Base-by-base conservation (phyloP, 2,888 invertebrate species). In the Pasiphila rectangulata region DNA sequence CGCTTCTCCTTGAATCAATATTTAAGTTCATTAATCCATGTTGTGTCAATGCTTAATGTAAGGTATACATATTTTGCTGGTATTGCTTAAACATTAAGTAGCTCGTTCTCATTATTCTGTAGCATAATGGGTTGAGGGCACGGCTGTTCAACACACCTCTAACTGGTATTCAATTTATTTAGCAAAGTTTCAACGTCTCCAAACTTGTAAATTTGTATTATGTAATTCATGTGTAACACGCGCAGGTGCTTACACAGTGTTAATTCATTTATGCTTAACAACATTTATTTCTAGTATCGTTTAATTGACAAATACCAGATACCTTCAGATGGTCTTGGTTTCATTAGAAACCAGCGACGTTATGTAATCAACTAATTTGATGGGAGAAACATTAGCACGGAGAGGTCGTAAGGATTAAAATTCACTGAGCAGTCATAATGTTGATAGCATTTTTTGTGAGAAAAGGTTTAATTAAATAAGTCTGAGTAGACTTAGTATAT, bases 231-330 rank as follows among this genome's bases (percentile, higher is more conserved):
- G 61, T 63, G 61, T 66, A 59, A 63, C 61, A 61, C 61, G 63
- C 64, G 57, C 77, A 79, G 76, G 76, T 81, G 79, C 72, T 75
- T 64, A 60, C 67, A 64, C 66, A 73, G 68, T 71, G 72, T 75
- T 78, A 77, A 79, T 81, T 77, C 79, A 82, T 81, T 72, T 70
- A 76, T 65, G 62, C 66, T 67, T 58, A 59, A 56, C 59, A 51
- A 49, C 69, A 76, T 77, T 72, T 74, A 75, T 79, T 69, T 68
- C 64, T 59, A 64, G 66, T 69, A 59, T 66, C 64, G 57, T 58
- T 68, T 71, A 70, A 79, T 76, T 78, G 72, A 75, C 75, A 72
- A 77, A 75, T 71, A 75, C 69, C 67, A 70, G 71, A 69, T 64
- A 53, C 47, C 57, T 24, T 44, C 40, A 32, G 38, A 46, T 46